Base-by-base conservation (phyloP, 2,888 invertebrate species). In the Minunthozetes semirufus region DNA sequence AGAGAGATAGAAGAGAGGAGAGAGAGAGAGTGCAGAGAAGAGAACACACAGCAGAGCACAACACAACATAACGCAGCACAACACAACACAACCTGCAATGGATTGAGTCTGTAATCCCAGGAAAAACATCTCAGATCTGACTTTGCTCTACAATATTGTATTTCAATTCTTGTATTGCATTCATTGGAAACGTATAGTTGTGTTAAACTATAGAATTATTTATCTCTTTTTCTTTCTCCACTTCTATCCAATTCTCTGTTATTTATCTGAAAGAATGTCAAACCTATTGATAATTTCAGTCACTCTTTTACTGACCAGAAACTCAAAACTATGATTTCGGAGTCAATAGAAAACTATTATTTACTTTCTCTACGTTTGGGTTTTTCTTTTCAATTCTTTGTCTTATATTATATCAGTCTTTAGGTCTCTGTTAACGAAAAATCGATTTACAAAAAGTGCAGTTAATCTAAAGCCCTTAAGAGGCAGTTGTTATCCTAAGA, bases 61-160 rank as follows among this genome's bases (percentile, higher is more conserved):
- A 46, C 15, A 46, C 46, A 46, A 46, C 46, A 46, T n/a, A n/a
- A n/a, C n/a, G n/a, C n/a, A n/a, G n/a, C 46, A 46, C 15, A 46
- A 46, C 46, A 53, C 17, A 53, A 13, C 17, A 59, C 59, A 59
- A 59, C 59, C 59, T 59, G 59, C 59, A 25, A 59, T 59, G 59
- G 59, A 59, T 59, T 59, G 59, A 22, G 63, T 63, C 29, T 63
- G 29, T 63, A 63, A 63, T 63, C 63, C 63, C 33, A 63, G 63
- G 33, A 63, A 63, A 56, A 63, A 33, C 63, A 63, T 33, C 13
- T 8, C 63, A 63, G 33, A 27, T 63, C 63, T 63, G 6, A 63
- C 63, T 63, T 63, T 63, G 63, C 63, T 63, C 15, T 63, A n/a
- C 63, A 63, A 5, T 50, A 22, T 9, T 25, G 9, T 53, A 53